Percentiles rank a stretch among this genome's conserved stretches.
These are phyloP conservation scores for Cathartes aura DNA, from an alignment of 2,113 vertebrate species.

Conservation along the genomic window DNA sequence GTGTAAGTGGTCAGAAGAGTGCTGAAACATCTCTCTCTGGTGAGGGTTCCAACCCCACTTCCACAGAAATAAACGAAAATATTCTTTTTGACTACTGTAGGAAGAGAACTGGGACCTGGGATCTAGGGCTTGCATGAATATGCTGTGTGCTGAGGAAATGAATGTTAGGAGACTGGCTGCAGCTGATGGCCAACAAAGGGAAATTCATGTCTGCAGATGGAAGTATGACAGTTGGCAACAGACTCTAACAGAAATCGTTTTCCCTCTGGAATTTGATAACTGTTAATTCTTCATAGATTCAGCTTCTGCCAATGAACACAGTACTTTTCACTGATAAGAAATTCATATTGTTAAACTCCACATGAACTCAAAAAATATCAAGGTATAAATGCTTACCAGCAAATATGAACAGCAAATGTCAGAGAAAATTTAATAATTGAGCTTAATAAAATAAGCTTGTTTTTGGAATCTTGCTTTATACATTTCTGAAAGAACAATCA, in stretches of 20 bases:
- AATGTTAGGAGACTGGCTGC: neutral
- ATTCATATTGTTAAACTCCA: constrained; percentile 81
- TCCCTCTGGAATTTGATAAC: constrained; percentile 69
- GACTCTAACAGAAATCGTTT: constrained; percentile 31
- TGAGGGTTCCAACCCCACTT: neutral
- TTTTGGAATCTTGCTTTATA: constrained; percentile 76
- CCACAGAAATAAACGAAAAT: neutral
- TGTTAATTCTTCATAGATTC: constrained; percentile 75
- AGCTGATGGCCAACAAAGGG: neutral
- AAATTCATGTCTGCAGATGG: constrained; percentile 30
- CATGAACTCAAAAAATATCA: constrained; percentile 78
- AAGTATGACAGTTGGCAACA: constrained; percentile 47
- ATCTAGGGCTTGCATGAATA: neutral
- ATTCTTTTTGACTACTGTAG: neutral
- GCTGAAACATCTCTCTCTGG: neutral
- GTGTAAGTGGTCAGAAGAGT: neutral
- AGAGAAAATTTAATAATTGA: constrained; percentile 79
- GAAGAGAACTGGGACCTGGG: neutral
- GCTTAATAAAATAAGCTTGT: constrained; percentile 78
- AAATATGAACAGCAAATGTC: constrained; percentile 78
- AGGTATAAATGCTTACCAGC: constrained; percentile 73
- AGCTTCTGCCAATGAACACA: constrained; percentile 46
- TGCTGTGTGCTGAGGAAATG: neutral
- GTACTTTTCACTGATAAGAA: constrained; percentile 70
- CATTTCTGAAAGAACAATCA: constrained; percentile 68